These are phyloP conservation scores for Euclidia mi DNA, from an alignment of 2,888 invertebrate species.

Conservation along the genomic window DNA sequence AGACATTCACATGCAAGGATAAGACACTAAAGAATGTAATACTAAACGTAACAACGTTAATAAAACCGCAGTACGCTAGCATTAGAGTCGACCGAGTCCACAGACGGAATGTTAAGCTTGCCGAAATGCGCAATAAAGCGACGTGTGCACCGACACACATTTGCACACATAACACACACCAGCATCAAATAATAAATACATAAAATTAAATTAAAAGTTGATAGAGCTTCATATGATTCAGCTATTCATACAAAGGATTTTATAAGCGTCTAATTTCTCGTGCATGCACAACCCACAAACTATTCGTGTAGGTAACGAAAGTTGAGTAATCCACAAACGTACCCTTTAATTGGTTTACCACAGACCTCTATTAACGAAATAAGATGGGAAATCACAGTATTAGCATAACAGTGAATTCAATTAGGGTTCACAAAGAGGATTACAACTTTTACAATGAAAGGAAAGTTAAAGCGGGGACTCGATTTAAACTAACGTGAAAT, in stretches of 20 bases:
- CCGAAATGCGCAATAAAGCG: constrained; percentile 78
- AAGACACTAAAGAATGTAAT: constrained; percentile 75
- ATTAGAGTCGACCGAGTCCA: constrained; percentile 72
- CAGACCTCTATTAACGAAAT: constrained; percentile 90
- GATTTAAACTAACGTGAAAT: constrained; percentile 85
- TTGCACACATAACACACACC: constrained; percentile 48
- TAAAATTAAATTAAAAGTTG: constrained; percentile 7
- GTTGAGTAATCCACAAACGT: constrained; percentile 87
- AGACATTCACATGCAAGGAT: constrained; percentile 57
- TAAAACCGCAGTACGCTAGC: constrained; percentile 80
- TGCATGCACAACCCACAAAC: constrained; percentile 76
- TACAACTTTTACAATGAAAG: constrained; percentile 89
- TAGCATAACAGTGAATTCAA: constrained; percentile 90
- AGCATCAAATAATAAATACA: neutral
- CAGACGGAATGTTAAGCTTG: constrained; percentile 75
- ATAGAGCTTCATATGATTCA: neutral
- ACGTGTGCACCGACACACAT: constrained; percentile 70
- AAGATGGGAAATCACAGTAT: constrained; percentile 90
- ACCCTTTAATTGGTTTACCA: constrained; percentile 89
- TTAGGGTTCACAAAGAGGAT: constrained; percentile 90
- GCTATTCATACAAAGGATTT: constrained; percentile 67
- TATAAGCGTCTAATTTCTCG: constrained; percentile 75
- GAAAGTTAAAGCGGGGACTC: constrained; percentile 84
- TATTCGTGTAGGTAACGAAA: constrained; percentile 81
- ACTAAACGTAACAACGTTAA: constrained; percentile 77